Evolutionary conservation across 2,113 vertebrate genomes (phyloP).

Genomic region (Odontophorus gujanensis): DNA sequence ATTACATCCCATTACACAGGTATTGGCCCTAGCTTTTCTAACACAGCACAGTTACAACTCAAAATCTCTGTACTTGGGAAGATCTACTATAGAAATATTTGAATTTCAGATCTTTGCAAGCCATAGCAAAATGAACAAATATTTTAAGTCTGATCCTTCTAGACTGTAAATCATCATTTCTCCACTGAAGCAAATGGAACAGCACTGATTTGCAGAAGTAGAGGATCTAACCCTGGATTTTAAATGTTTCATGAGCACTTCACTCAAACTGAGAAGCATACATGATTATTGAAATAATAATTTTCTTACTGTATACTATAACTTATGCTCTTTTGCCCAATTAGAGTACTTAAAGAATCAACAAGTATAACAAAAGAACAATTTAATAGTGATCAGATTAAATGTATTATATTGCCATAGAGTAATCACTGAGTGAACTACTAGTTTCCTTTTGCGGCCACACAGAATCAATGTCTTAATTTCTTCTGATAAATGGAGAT

Average conservation of each 20-base stretch:
- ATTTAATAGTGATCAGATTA: slow-evolving; percentile 24
- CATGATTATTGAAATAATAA: slow-evolving; percentile 8
- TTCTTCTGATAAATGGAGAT: slow-evolving; percentile 36
- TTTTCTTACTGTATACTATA: slow-evolving; percentile 5
- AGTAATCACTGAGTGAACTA: slow-evolving; percentile 22
- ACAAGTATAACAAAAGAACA: slow-evolving; percentile 21
- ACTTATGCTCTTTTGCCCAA: slow-evolving; percentile 19
- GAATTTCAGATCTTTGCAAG: neutral
- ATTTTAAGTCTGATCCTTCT: neutral
- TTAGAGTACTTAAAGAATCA: slow-evolving; percentile 18
- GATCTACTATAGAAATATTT: neutral
- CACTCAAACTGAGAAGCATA: neutral
- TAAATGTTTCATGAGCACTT: slow-evolving; percentile 5
- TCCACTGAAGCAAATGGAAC: neutral
- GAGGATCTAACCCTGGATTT: neutral
- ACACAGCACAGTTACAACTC: neutral
- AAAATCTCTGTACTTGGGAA: neutral
- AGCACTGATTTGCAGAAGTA: neutral
- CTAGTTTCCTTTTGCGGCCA: slow-evolving; percentile 20
- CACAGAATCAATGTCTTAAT: slow-evolving; percentile 24
- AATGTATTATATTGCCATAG: slow-evolving; percentile 7
- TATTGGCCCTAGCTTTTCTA: neutral
- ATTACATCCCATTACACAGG: neutral
- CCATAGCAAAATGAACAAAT: neutral
- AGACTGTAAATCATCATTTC: neutral